Base-by-base conservation (phyloP, 2,113 vertebrate genomes). In the Esox niger region DNA sequence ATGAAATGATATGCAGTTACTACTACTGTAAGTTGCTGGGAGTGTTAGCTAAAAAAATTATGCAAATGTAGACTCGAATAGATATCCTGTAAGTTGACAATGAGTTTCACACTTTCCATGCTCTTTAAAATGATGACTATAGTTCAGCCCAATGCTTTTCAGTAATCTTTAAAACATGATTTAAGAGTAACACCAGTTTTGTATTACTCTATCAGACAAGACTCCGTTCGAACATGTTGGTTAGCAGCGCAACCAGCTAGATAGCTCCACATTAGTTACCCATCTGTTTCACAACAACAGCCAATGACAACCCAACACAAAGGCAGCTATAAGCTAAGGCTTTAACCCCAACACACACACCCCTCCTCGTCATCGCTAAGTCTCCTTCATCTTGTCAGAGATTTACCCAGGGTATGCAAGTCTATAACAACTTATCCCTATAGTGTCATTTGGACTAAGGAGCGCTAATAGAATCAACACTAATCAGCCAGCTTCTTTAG, bases 151-250 rank as follows among this genome's bases (percentile, higher is more conserved):
- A 52, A 21, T 52, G 21, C 47, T 52, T 52, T 49, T 52, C 47
- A 52, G 17, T 52, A 4, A 6, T 52, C 7, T 52, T 21, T 20
- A n/a, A 3, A 52, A 52, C 47, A 52, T 17, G 47, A 52, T 52
- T 21, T 23, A 13, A 11, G 9, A n/a, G 31, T 62, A 62, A 27
- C 27, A 62, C 66, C 56, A 64, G 23, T 8, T 56, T 58, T 64
- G 32, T 61, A 1, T 3, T 13, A 4, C 54, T 2, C 54, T 27
- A 10, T 56, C 10, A 43, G 38, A 43, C 35, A 9, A 38, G 35
- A 9, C 35, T 38, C 35, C 3, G 35, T 3, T 13, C 10, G 35
- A 38, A 13, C 35, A 9, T 38, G 35, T 38, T 38, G 35, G 35
- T 38, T 38, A 38, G 35, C 35, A 38, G 10, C 10, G 35, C 35